A percentile compares a stretch with the other conserved stretches of the same genome.
These are phyloP conservation scores for Lasioglossum baleicum DNA, from an alignment of 1,140 invertebrate species.

Conservation along the genomic window DNA sequence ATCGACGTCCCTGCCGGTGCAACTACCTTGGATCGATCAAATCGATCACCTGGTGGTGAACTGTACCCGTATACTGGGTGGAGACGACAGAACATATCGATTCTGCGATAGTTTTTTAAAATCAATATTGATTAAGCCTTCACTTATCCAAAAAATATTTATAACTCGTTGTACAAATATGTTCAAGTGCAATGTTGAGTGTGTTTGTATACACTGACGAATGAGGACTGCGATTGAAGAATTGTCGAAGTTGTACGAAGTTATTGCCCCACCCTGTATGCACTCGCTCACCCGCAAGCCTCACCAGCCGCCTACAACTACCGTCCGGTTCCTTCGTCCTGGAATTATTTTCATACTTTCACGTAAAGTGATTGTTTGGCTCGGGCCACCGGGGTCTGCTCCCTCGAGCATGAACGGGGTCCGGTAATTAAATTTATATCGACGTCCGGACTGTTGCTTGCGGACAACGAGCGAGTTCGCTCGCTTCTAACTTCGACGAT, in stretches of 20 bases:
- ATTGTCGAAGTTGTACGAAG: no score
- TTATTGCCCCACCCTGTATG: not conserved
- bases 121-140: no score
- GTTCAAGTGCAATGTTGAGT: no score
- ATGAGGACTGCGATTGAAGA: no score
- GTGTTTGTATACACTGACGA: no score
- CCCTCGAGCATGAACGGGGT: conserved; percentile 74
- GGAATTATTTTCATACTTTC: conserved; percentile 79
- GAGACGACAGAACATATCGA: no score
- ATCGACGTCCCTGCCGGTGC: not conserved
- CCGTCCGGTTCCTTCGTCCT: conserved; percentile 61
- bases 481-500: not conserved
- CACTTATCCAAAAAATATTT: no score
- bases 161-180: no score
- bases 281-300: conserved; percentile 32
- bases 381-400: conserved; percentile 71
- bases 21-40: conserved; percentile 12
- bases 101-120: no score
- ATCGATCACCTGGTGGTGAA: not conserved
- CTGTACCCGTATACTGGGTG: not conserved
- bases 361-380: conserved; percentile 79
- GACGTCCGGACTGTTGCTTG: conserved; percentile 65
- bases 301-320: conserved; percentile 23
- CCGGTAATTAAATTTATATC: conserved; percentile 79
- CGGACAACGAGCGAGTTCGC: conserved; percentile 22